Conservation (phyloP, 2,113 vertebrate species). For the Symphodus melops region DNA sequence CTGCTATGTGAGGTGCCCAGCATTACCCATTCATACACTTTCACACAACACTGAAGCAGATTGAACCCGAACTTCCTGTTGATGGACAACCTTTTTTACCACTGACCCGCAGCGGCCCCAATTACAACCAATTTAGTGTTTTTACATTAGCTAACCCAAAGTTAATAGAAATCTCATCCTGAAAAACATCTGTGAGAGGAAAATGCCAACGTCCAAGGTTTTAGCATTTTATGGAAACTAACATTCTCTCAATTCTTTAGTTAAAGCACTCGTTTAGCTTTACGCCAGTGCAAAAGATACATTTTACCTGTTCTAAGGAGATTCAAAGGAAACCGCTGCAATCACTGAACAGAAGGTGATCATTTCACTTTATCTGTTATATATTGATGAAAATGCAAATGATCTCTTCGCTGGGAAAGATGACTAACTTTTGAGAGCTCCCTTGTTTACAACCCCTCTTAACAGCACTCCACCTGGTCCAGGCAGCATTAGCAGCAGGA, state of each 20-base stretch:
- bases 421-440: background rate
- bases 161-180: background rate
- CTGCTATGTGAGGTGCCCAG: no score
- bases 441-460: background rate
- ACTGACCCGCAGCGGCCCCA: no score
- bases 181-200: background rate
- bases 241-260: background rate
- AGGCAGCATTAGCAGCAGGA: constrained; percentile 33
- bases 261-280: background rate
- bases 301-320: background rate
- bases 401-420: background rate
- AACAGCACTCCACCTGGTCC: background rate
- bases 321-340: background rate
- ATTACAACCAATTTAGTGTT: no score
- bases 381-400: background rate
- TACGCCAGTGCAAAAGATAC: background rate
- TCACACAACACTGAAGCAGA: no score
- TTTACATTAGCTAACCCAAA: background rate
- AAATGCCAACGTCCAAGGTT: background rate
- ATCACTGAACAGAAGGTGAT: background rate
- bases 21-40: no score
- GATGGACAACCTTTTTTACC: no score
- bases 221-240: background rate
- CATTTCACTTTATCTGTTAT: background rate
- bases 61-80: no score